Percentiles rank a stretch among this genome's conserved stretches.
phyloP scores from a whole-genome alignment of 1,140 invertebrate species.

The Laupala kohalensis region DNA sequence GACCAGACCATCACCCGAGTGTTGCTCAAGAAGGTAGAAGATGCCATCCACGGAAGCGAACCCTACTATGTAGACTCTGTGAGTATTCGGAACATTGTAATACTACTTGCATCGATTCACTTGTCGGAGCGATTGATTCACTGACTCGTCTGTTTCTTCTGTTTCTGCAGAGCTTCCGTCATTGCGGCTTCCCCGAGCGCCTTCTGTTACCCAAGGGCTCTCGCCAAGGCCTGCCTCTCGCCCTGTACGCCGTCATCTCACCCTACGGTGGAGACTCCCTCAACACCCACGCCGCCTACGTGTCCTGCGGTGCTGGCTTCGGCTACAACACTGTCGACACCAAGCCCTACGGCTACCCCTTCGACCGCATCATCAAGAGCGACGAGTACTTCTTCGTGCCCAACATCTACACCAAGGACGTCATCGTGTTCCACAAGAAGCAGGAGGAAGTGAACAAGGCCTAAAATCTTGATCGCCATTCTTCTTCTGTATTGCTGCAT shows the following conservation, averaged over 20 bases:
- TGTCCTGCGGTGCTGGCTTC: slow-evolving; percentile 17
- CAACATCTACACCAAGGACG: slow-evolving; percentile 14
- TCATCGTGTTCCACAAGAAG: slow-evolving; percentile 16
- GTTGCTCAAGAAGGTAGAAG: slow-evolving; percentile 23
- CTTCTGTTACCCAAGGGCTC: slow-evolving; percentile 41
- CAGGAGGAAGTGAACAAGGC: slow-evolving; percentile 8
- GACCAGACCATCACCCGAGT: slow-evolving; percentile 25
- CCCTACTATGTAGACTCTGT: slow-evolving; percentile 25
- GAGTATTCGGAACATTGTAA: neutral
- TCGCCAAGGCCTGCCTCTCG: slow-evolving; percentile 21
- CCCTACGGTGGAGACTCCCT: slow-evolving; percentile 22
- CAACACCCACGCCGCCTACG: slow-evolving; percentile 22
- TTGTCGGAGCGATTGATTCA: no score
- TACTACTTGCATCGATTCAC: neutral
- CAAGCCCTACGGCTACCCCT: slow-evolving; percentile 49
- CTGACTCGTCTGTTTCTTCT: neutral
- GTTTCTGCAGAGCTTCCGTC: slow-evolving; percentile 28
- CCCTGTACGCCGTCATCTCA: slow-evolving; percentile 23
- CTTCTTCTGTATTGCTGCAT: no score
- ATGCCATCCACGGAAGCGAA: slow-evolving; percentile 24
- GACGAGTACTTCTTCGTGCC: slow-evolving; percentile 4
- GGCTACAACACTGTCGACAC: slow-evolving; percentile 29
- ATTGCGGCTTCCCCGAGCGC: slow-evolving; percentile 43
- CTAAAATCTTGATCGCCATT: no score
- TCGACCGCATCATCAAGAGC: slow-evolving; percentile 36